Percentiles rank a stretch among this genome's conserved stretches.
These are phyloP conservation scores for Morpho helenor DNA, from an alignment of 2,888 invertebrate species.

Conservation along the genomic window DNA sequence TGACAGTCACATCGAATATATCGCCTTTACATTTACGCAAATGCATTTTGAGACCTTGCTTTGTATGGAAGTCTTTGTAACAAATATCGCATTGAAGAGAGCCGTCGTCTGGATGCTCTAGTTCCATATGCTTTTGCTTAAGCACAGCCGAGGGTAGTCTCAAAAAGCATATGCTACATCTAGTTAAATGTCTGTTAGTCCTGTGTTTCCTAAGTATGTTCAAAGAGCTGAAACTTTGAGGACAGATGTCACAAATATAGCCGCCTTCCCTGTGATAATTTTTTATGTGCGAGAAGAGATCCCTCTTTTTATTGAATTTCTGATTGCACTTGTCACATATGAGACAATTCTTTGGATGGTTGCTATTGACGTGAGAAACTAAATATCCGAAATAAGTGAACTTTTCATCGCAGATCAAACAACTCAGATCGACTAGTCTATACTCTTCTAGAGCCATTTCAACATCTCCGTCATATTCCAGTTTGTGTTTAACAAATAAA, in stretches of 20 bases:
- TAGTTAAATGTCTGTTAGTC: conserved; percentile 58
- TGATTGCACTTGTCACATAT: conserved; percentile 67
- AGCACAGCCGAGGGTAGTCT: conserved; percentile 60
- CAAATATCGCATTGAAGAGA: conserved; percentile 62
- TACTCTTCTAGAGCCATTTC: conserved; percentile 70
- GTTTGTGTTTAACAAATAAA: conserved; percentile 49
- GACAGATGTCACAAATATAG: conserved; percentile 60
- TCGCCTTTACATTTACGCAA: conserved; percentile 58
- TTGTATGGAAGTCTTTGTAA: conserved; percentile 64
- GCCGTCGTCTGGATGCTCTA: conserved; percentile 66
- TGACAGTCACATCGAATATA: conserved; percentile 45
- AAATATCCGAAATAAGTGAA: conserved; percentile 66
- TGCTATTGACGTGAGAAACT: conserved; percentile 63
- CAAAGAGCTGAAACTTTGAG: conserved; percentile 54
- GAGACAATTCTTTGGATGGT: conserved; percentile 64
- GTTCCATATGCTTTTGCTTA: conserved; percentile 61
- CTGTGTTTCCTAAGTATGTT: conserved; percentile 65
- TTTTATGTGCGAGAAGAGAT: conserved; percentile 66
- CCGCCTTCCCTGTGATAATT: conserved; percentile 71
- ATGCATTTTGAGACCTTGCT: conserved; percentile 66
- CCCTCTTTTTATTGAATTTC: conserved; percentile 65
- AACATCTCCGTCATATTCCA: conserved; percentile 55
- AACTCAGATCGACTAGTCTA: conserved; percentile 52
- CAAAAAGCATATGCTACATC: conserved; percentile 59
- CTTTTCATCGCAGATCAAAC: conserved; percentile 53